phyloP scores from a whole-genome alignment of 2,888 invertebrate genomes.

The Noctua comes region DNA sequence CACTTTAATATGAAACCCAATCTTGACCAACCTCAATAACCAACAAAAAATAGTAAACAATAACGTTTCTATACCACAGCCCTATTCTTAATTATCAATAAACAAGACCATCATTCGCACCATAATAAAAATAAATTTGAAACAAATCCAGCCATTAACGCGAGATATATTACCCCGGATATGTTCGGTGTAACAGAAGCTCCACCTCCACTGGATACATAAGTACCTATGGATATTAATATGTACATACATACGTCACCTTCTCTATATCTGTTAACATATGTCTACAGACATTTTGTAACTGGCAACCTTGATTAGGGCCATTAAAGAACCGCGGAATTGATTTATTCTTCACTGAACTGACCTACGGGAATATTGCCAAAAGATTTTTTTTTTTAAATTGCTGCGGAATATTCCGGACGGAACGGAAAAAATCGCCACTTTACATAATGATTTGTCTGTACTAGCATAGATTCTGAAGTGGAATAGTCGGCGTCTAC shows the following conservation, averaged over 20 bases:
- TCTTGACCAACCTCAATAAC: conserved; percentile 36
- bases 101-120: conserved; percentile 22
- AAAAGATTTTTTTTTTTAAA: neutral
- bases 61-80: neutral
- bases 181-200: conserved; percentile 37
- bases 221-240: conserved; percentile 20
- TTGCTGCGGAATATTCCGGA: neutral
- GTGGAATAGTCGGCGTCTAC: neutral
- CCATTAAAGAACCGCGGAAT: conserved; percentile 1
- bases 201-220: neutral
- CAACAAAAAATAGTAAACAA: neutral
- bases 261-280: conserved; percentile 34
- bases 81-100: conserved; percentile 13
- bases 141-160: conserved; percentile 55
- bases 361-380: conserved; percentile 13
- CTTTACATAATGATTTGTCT: neutral
- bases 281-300: conserved; percentile 6
- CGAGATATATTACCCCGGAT: conserved; percentile 61
- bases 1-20: conserved; percentile 7
- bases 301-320: conserved; percentile 15
- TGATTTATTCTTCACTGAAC: neutral
- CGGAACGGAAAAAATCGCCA: neutral
- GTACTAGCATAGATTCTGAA: neutral
- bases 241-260: conserved; percentile 22
- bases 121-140: conserved; percentile 41